A percentile compares a stretch with the other conserved stretches of the same genome.
These are phyloP conservation scores for Oxyteleia sp. DNA, from an alignment of 2,888 invertebrate genomes.

Conservation along the genomic window DNA sequence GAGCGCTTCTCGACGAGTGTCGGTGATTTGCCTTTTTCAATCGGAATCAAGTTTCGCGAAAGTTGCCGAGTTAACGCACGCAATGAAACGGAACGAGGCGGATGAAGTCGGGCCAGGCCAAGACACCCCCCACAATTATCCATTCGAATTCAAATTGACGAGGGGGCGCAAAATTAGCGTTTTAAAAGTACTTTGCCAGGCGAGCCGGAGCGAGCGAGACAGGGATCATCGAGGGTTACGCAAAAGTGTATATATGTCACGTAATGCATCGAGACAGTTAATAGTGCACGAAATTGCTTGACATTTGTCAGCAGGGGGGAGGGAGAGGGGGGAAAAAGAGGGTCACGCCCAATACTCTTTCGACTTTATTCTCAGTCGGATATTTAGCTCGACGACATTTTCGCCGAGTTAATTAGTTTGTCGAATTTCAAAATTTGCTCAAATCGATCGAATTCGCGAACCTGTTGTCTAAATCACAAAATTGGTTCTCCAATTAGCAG, in stretches of 20 bases:
- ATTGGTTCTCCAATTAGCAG: not conserved
- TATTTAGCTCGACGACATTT: not conserved
- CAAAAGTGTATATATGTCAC: slow-evolving; percentile 57
- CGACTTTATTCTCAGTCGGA: not conserved
- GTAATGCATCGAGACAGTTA: slow-evolving; percentile 29
- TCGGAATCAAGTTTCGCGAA: slow-evolving; percentile 58
- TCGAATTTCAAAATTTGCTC: no score
- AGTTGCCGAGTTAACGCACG: slow-evolving; percentile 66
- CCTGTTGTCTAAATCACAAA: not conserved
- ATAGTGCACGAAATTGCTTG: slow-evolving; percentile 46
- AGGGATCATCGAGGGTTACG: slow-evolving; percentile 4
- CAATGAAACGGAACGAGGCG: slow-evolving; percentile 52
- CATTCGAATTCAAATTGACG: slow-evolving; percentile 78
- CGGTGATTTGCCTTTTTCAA: slow-evolving; percentile 59
- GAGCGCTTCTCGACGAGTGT: slow-evolving; percentile 25
- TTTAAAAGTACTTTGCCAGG: slow-evolving; percentile 62
- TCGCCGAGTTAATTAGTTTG: no score
- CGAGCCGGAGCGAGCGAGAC: slow-evolving; percentile 27
- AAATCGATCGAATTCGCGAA: no score
- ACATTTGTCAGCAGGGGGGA: slow-evolving; percentile 15
- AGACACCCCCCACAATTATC: slow-evolving; percentile 77
- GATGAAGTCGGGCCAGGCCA: slow-evolving; percentile 15
- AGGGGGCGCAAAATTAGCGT: slow-evolving; percentile 74
- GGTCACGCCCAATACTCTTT: not conserved
- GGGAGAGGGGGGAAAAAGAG: not conserved